Evolutionary conservation across 2,113 vertebrate genomes (phyloP).

Genomic region (Ammospiza caudacuta): DNA sequence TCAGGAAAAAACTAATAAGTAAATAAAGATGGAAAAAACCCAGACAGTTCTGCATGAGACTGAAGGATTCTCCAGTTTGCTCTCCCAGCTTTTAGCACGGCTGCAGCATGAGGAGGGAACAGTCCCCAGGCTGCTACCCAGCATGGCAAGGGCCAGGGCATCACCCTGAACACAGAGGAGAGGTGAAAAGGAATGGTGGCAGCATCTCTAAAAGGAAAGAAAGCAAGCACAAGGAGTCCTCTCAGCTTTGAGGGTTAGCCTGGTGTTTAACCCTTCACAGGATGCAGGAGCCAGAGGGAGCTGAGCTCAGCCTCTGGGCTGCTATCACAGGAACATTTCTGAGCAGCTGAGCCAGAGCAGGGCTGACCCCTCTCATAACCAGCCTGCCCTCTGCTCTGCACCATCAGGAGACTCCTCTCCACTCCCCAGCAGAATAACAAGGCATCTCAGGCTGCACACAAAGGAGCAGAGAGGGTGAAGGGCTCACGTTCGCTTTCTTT

Average conservation of each 20-base stretch:
- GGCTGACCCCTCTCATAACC: neutral
- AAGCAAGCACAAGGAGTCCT: neutral
- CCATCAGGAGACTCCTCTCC: neutral
- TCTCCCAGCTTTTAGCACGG: neutral
- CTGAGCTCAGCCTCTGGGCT: neutral
- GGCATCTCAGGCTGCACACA: neutral
- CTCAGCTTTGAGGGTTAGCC: neutral
- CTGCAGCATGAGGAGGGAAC: neutral
- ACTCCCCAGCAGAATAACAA: constrained; percentile 2
- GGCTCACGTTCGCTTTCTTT: constrained; percentile 86
- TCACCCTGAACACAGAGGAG: neutral
- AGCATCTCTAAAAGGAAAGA: neutral
- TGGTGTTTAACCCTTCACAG: neutral
- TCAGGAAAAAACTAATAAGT: constrained; percentile 9
- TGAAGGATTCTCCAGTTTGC: neutral
- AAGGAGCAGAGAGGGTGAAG: constrained; percentile 22
- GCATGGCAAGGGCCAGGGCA: neutral
- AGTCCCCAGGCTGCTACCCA: neutral
- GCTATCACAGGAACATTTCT: neutral
- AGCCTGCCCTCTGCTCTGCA: neutral
- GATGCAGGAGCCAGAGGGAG: neutral
- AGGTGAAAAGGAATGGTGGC: neutral
- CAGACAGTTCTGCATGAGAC: neutral
- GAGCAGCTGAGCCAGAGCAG: neutral
- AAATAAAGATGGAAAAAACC: neutral